Percentiles rank a stretch among this genome's conserved stretches.
These are phyloP conservation scores for Helleia helle DNA, from an alignment of 2,888 invertebrate species.

Conservation along the genomic window DNA sequence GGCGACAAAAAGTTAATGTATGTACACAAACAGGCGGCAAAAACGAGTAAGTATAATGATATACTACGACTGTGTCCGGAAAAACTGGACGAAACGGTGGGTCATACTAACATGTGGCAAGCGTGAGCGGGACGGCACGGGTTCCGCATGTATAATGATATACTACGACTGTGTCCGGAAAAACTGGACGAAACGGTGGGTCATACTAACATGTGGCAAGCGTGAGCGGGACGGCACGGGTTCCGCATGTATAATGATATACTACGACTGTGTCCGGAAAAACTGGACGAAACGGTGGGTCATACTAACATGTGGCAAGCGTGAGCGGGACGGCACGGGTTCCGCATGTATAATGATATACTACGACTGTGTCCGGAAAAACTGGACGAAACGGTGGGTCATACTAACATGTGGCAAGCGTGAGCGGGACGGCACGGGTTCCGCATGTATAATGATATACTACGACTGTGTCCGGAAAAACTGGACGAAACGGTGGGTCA, in stretches of 20 bases:
- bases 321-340: constrained; percentile 7
- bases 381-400: constrained; percentile 29
- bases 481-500: too few relatives aligned
- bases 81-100: constrained; percentile 30
- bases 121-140: background rate
- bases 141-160: constrained; percentile 28
- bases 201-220: constrained; percentile 24
- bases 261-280: constrained; percentile 28
- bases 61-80: constrained; percentile 27
- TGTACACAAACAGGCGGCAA: constrained; percentile 41
- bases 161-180: constrained; percentile 27
- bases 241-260: constrained; percentile 28
- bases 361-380: constrained; percentile 27
- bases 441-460: too few relatives aligned
- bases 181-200: constrained; percentile 29
- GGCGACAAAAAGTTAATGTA: constrained; percentile 29
- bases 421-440: constrained; percentile 9
- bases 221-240: constrained; percentile 2
- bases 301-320: constrained; percentile 24
- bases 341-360: constrained; percentile 28
- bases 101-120: constrained; percentile 24
- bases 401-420: constrained; percentile 23
- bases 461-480: too few relatives aligned
- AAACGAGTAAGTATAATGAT: constrained; percentile 33
- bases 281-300: constrained; percentile 29